Base-by-base conservation (phyloP, 1,140 invertebrate species). In the Scaptomyza pallida region DNA sequence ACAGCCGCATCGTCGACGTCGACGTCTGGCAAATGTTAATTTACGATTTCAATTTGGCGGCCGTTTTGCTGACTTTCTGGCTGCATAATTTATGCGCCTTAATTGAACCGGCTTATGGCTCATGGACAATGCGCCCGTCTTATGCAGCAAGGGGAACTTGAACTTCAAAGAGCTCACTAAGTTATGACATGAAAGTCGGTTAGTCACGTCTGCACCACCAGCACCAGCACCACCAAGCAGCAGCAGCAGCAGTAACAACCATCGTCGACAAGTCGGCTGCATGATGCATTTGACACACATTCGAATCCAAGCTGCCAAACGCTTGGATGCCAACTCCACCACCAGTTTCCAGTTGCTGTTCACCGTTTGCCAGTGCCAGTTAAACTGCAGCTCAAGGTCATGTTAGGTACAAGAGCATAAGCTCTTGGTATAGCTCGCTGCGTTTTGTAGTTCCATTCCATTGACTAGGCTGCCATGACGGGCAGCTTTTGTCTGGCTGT, bases 101-200 rank as follows among this genome's bases (percentile, higher is more conserved):
- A 88, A 88, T 88, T 88, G 82, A 88, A 79, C 82, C 65, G 72
- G 54, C 71, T 74, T 35, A 17, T 47, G 64, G 72, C 21, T 35
- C 56, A 30, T 41, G 65, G 77, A 78, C 75, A 77, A 82, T 54
- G 45, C 45, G 44, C 17, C 16, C 23, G 40, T 37, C 23, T 57
- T 10, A 45, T 40, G 30, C 26, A 33, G 15, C n/a, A n/a, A 16
- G 16, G 23, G 56, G 23, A 85, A 85, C 82, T 88, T 88, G 82
- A 88, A 88, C 82, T 88, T 88, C 82, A 88, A 78, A 78, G 75
- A 74, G 71, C 71, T 41, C 71, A 67, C 47, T 64, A 86, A 88
- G 83, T 88, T 88, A 88, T 88, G 82, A 88, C 82, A 88, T 88
- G 82, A 88, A 88, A 88, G 82, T 88, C 82, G 82, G 82, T 88